Evolutionary conservation across 35 echinoderm and acorn worm species (phyloP).

Genomic region (Stichopus chloronotus): DNA sequence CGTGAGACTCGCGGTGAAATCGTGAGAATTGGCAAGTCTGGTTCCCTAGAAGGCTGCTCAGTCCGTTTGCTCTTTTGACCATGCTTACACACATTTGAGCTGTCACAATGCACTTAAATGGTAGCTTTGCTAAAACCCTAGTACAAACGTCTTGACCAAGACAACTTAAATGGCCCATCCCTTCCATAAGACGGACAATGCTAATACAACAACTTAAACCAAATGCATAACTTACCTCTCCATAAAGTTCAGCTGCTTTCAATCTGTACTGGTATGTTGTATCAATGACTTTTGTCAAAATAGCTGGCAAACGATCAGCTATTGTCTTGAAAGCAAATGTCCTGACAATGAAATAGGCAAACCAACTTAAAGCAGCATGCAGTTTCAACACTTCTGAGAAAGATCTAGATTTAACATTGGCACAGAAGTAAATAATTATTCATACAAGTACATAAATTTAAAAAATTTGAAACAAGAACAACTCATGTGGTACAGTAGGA

Average conservation of each 20-base stretch:
- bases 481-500: too few species aligned
- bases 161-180: too few species aligned
- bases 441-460: neutral
- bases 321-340: slow-evolving; percentile 89
- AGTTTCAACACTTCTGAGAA: neutral
- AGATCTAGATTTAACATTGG: neutral
- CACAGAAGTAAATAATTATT: neutral
- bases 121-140: too few species aligned
- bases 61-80: too few species aligned
- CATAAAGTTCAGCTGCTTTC: slow-evolving; percentile 78
- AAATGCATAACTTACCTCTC: slow-evolving; percentile 69
- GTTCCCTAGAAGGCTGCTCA: too few species aligned
- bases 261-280: slow-evolving; percentile 81
- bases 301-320: slow-evolving; percentile 81
- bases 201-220: too few species aligned
- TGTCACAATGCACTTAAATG: too few species aligned
- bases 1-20: too few species aligned
- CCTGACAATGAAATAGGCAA: slow-evolving; percentile 69
- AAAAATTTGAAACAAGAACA: neutral
- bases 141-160: too few species aligned
- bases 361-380: neutral
- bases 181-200: too few species aligned
- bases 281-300: slow-evolving; percentile 89
- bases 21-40: too few species aligned
- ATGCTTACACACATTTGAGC: too few species aligned